phyloP scores from a whole-genome alignment of 2,113 vertebrate genomes.

The Nothobranchius furzeri region DNA sequence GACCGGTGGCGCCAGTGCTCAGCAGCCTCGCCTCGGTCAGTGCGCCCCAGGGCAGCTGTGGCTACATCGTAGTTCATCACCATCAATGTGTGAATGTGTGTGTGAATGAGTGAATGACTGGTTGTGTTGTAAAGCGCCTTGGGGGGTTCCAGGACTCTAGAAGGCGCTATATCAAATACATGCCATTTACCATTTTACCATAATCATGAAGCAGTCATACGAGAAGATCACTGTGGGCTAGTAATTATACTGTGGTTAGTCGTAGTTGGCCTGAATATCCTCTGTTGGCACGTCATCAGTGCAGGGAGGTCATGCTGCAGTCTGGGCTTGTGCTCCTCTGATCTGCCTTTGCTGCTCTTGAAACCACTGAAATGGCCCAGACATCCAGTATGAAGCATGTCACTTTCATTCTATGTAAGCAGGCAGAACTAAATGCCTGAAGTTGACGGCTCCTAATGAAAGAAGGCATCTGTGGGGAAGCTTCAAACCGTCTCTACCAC shows the following conservation, averaged over 20 bases:
- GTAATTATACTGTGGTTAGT: slow-evolving; percentile 42
- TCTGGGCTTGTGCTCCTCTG: slow-evolving; percentile 7
- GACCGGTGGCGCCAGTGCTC: too few relatives aligned
- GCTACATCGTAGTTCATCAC: too few relatives aligned
- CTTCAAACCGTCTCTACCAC: not conserved
- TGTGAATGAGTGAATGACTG: too few relatives aligned
- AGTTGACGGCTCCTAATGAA: slow-evolving; percentile 9
- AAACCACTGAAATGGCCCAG: slow-evolving; percentile 16
- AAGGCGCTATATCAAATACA: too few relatives aligned
- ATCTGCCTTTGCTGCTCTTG: slow-evolving; percentile 1
- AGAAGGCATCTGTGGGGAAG: slow-evolving; percentile 16
- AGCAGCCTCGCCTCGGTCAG: too few relatives aligned
- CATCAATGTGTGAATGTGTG: too few relatives aligned
- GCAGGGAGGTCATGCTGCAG: slow-evolving; percentile 8
- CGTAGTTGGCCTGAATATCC: slow-evolving; percentile 16
- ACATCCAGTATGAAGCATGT: slow-evolving; percentile 16
- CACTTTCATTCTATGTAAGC: slow-evolving; percentile 35
- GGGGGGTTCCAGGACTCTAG: too few relatives aligned
- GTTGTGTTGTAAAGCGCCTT: too few relatives aligned
- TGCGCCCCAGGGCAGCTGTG: too few relatives aligned
- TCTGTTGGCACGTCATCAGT: slow-evolving; percentile 48
- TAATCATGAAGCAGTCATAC: slow-evolving; percentile 10
- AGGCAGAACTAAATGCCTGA: slow-evolving; percentile 25
- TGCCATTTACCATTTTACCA: too few relatives aligned
- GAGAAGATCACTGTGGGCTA: slow-evolving; percentile 27